A percentile compares a stretch with the other conserved stretches of the same genome.
Conservation (phyloP, 2,888 invertebrate genomes). For the Lithosia quadra region DNA sequence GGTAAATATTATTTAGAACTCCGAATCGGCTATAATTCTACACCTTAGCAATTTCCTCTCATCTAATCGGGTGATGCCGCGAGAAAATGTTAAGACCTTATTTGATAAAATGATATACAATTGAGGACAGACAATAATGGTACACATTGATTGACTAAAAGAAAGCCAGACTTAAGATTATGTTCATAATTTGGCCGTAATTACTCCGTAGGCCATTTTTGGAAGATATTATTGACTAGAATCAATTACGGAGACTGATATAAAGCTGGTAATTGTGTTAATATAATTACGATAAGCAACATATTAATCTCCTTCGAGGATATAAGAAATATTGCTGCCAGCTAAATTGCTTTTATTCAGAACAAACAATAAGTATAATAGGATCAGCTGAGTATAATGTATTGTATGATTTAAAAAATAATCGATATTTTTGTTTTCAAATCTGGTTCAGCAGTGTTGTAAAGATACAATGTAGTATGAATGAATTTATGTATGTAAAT, state of each 20-base stretch:
- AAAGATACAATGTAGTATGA: no score
- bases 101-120: no score
- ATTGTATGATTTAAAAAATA: neutral
- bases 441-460: no score
- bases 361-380: neutral
- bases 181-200: neutral
- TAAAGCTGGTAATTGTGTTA: neutral
- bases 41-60: no score
- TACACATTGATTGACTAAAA: neutral
- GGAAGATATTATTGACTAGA: neutral
- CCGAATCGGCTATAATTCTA: no score
- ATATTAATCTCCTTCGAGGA: constrained; percentile 11
- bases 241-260: neutral
- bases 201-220: neutral
- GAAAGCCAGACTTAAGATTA: neutral
- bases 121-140: no score
- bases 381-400: neutral
- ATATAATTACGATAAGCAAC: neutral
- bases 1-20: no score
- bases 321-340: constrained; percentile 6
- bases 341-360: neutral
- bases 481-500: no score
- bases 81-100: no score
- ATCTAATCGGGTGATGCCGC: no score
- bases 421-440: no score